Percentiles rank a stretch among this genome's conserved stretches.
Evolutionary conservation across 1,140 invertebrate species (phyloP).

Genomic region (Muscidifurax raptorellus): DNA sequence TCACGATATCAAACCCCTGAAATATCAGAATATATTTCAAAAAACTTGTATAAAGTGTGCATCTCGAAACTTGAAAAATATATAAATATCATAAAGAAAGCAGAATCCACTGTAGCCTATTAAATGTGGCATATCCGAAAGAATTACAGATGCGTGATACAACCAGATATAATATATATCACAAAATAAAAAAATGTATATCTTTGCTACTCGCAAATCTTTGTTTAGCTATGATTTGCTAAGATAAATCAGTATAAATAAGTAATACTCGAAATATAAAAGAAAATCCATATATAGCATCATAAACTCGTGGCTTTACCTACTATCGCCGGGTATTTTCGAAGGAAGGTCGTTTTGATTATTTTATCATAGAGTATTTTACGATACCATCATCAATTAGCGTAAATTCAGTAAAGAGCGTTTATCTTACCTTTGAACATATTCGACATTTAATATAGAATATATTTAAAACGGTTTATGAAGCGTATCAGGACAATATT

Average conservation of each 20-base stretch:
- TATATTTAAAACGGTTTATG: slow-evolving; percentile 12
- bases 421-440: slow-evolving; percentile 3
- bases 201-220: background rate
- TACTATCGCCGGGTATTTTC: slow-evolving; percentile 5
- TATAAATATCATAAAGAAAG: background rate
- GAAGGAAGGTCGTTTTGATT: background rate
- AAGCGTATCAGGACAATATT: slow-evolving; percentile 41
- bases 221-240: slow-evolving; percentile 12
- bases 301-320: background rate
- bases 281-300: background rate
- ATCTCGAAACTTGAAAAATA: background rate
- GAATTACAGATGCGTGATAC: background rate
- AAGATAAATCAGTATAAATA: background rate
- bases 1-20: background rate
- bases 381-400: background rate
- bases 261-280: background rate
- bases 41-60: slow-evolving; percentile 37
- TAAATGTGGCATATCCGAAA: slow-evolving; percentile 24
- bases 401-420: background rate
- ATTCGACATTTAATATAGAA: slow-evolving; percentile 9
- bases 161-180: slow-evolving; percentile 25
- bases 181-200: slow-evolving; percentile 15
- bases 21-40: background rate
- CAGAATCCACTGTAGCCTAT: background rate
- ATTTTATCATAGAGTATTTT: background rate